Base-by-base conservation (phyloP, 2,888 invertebrate genomes). In the Lomographa bimaculata region DNA sequence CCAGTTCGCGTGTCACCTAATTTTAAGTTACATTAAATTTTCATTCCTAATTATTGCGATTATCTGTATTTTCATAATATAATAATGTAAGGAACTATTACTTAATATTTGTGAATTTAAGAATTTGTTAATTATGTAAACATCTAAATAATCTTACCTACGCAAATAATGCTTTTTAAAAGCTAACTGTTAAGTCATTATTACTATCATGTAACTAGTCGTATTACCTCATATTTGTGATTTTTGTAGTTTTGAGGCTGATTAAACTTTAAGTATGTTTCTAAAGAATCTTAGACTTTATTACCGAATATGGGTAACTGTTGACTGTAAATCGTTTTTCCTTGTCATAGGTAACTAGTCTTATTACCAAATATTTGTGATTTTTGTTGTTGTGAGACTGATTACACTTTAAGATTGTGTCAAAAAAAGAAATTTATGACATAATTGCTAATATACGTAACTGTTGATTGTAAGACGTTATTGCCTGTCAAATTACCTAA, bases 221-320 rank as follows among this genome's bases (percentile, higher is more conserved):
- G 19, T 19, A 19, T 19, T 19, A 19, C 19, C 19, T 19, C 19
- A 19, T 19, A 19, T 19, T 19, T 19, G 19, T 19, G 19, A 19
- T 19, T 19, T 24, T 24, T 24, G n/a, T 25, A 11, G 11, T 12
- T 7, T 7, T 25, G 10, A 25, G 14, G n/a, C 12, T 25, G 11
- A 25, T 10, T 24, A 24, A 10, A 10, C 24, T 24, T 24, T 24
- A 24, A 10, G 24, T 24, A 6, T 8, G 24, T 24, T 10, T 24
- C 24, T 24, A 24, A 24, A 24, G 9, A 24, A 24, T 24, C 9
- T 24, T 24, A 14, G 14, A 14, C 14, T 14, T 14, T 14, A 14
- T 14, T 14, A 4, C 14, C 14, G 2, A 14, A 14, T 14, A 19
- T 19, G 19, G 19, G 19, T 19, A 19, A 19, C 19, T 19, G 19